phyloP scores from a whole-genome alignment of 2,888 invertebrate genomes.

The Chrysodeixis includens region DNA sequence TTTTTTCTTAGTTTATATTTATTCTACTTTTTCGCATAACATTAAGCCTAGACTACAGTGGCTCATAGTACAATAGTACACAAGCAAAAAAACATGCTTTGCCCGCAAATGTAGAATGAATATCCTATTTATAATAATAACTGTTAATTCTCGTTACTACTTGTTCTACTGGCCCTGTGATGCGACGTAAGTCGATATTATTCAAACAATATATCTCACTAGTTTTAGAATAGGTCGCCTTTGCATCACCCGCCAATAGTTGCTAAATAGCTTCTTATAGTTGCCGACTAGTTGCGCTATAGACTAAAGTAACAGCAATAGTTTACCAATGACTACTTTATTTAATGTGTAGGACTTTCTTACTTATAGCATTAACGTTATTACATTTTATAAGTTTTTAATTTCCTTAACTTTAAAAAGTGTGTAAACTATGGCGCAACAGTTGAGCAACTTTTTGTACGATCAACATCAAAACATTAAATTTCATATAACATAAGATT shows the following conservation, averaged over 20 bases:
- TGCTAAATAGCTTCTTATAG: background rate
- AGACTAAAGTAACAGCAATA: background rate
- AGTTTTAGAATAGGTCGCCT: constrained; percentile 32
- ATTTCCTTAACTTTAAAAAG: background rate
- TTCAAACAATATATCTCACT: constrained; percentile 36
- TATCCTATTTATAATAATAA: background rate
- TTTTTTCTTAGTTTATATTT: no score
- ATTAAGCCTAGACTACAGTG: no score
- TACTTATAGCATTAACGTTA: background rate
- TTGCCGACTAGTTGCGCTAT: background rate
- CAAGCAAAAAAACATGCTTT: no score
- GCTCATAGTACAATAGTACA: no score
- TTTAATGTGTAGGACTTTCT: background rate
- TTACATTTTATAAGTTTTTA: background rate
- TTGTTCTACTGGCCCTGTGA: constrained; percentile 8
- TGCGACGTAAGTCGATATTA: constrained; percentile 14
- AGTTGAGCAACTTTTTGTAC: constrained; percentile 10
- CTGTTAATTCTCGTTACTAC: background rate
- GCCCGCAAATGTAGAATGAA: no score
- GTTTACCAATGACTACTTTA: background rate
- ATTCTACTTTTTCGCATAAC: no score
- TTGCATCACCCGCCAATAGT: constrained; percentile 10
- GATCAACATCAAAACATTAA: background rate
- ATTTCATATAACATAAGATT: background rate
- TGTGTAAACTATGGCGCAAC: constrained; percentile 18